Evolutionary conservation across 2,888 invertebrate species (phyloP).

Genomic region (Andrena haemorrhoa): DNA sequence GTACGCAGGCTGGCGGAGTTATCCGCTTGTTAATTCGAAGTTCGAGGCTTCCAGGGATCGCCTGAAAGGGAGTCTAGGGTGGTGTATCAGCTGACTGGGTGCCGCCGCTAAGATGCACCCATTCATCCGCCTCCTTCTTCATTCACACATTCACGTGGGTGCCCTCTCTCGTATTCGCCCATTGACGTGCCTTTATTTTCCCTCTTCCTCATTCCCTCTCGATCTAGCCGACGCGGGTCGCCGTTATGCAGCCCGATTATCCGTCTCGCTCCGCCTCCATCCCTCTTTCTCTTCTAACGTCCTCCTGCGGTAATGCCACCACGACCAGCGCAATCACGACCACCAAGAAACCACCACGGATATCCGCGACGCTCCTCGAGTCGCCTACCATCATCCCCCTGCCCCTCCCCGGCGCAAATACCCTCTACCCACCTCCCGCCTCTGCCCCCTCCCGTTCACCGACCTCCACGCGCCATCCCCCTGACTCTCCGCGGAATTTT

Average conservation of each 20-base stretch:
- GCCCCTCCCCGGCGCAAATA: constrained; percentile 34
- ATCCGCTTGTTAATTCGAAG: constrained; percentile 73
- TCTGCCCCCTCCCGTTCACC: constrained; percentile 37
- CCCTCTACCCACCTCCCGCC: constrained; percentile 15
- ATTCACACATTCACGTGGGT: constrained; percentile 75
- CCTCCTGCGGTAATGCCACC: constrained; percentile 57
- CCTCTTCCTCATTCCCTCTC: constrained; percentile 55
- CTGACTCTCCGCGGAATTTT: constrained; percentile 37
- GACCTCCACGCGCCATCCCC: constrained; percentile 47
- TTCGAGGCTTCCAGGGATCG: constrained; percentile 65
- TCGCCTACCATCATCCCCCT: constrained; percentile 33
- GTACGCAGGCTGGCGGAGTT: constrained; percentile 9
- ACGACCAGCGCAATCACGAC: constrained; percentile 58
- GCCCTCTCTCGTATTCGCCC: constrained; percentile 70
- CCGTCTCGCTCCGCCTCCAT: constrained; percentile 36
- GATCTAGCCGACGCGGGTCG: constrained; percentile 40
- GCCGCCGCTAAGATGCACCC: constrained; percentile 76
- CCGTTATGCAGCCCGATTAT: constrained; percentile 56
- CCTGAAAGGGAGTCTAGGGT: constrained; percentile 53
- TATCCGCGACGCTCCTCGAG: constrained; percentile 53
- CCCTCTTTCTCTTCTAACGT: constrained; percentile 49
- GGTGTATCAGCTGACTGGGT: constrained; percentile 71
- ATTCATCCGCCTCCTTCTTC: constrained; percentile 74
- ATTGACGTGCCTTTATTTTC: constrained; percentile 76
- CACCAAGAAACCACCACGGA: constrained; percentile 47